Base-by-base conservation (phyloP, 1,140 invertebrate genomes). In the Bombus huntii region DNA sequence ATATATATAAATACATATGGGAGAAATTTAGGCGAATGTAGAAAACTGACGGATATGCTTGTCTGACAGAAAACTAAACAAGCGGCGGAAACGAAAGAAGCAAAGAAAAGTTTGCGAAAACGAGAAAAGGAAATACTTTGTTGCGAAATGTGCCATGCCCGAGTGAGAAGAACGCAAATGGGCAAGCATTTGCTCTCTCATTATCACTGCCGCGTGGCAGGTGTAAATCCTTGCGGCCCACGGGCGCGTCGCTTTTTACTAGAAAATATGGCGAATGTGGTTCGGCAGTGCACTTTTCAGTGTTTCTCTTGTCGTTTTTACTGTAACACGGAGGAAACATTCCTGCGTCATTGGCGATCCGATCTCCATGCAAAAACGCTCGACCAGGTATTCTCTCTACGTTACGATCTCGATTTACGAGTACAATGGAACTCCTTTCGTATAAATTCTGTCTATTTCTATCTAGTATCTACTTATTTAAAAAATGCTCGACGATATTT, bases 171-270 rank as follows among this genome's bases (percentile, higher is more conserved):
- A 6, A 95, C 97, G 83, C 94, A 97, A 87, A 97, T 98, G 94
- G 97, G 98, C 79, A 98, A 98, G 93, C 98, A 98, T 95, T 95
- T 98, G 78, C 97, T 98, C 81, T 98, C 97, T 47, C 97, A 97
- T 93, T 98, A 97, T 94, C 98, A 98, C 93, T 98, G 97, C 91
- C 96, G 97, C 89, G 97, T 97, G 91, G 96, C 96, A 84, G 95
- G 94, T 87, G 91, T 92, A 86, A 94, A 92, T 92, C 94, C 95
- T 68, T 94, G 93, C 71, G 95, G 95, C 81, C 93, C 94, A 34
- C 93, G 93, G 44, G 96, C 96, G 62, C 95, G 95, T 86, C 93
- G 95, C 39, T 96, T 97, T 89, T 96, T 98, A 68, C 95, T 98
- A 39, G 96, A 97, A 71, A 97, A 98, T 93, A 98, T 98, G 92